These are phyloP conservation scores for Phataginus tetradactyla DNA, from an alignment of 2,797 vertebrate species.

Conservation along the genomic window DNA sequence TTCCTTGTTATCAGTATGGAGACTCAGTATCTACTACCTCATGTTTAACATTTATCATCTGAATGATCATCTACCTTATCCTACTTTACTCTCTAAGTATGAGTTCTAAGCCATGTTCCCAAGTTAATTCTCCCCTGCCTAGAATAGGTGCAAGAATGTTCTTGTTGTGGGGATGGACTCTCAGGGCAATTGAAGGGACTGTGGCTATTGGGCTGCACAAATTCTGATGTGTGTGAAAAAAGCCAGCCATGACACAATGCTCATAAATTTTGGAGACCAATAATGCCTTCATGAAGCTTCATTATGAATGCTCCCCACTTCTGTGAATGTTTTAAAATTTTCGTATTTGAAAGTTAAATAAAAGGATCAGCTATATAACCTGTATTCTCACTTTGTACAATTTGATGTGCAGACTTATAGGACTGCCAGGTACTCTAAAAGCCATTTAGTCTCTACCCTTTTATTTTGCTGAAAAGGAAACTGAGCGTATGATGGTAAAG, in stretches of 20 bases:
- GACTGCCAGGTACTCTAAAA: not conserved
- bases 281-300: not conserved
- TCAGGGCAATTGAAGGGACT: not conserved
- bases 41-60: not conserved
- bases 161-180: rapidly evolving
- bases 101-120: not conserved
- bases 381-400: not conserved
- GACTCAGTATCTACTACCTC: not conserved
- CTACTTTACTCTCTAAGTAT: not conserved
- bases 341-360: constrained; percentile 1
- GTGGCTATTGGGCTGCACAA: not conserved
- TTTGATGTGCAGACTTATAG: not conserved
- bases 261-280: not conserved
- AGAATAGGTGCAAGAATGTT: not conserved
- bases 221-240: not conserved
- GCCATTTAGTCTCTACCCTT: not conserved
- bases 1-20: not conserved
- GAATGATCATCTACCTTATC: not conserved
- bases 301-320: not conserved
- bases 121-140: not conserved
- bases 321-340: not conserved
- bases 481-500: not conserved
- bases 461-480: not conserved
- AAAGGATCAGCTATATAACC: not conserved
- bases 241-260: not conserved